These are phyloP conservation scores for Trissolcus brochymenae DNA, from an alignment of 2,888 invertebrate species.

Conservation along the genomic window DNA sequence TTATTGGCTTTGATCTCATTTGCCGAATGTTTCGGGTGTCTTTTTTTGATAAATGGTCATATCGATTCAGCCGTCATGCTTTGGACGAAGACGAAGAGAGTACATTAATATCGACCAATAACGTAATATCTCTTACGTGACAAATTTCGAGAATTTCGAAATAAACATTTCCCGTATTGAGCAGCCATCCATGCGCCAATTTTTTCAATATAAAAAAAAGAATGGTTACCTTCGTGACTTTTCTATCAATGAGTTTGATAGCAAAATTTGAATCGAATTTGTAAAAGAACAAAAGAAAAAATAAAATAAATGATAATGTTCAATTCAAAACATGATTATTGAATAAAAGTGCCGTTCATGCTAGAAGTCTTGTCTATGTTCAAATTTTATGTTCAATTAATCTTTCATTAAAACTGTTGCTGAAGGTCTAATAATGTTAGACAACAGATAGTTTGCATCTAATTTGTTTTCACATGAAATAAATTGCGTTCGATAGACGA, in stretches of 20 bases:
- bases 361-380: no score
- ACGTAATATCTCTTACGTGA: slow-evolving; percentile 44
- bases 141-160: slow-evolving; percentile 36
- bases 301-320: not conserved
- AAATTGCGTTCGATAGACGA: slow-evolving; percentile 50
- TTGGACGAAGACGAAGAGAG: slow-evolving; percentile 49
- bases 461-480: slow-evolving; percentile 47
- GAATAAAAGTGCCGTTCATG: no score
- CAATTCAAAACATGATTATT: not conserved
- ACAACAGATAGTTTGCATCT: not conserved
- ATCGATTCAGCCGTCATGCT: slow-evolving; percentile 29
- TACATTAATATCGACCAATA: slow-evolving; percentile 53
- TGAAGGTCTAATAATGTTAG: not conserved
- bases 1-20: slow-evolving; percentile 42
- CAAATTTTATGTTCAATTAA: no score
- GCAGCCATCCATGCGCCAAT: not conserved
- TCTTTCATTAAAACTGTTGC: not conserved
- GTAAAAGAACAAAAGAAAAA: not conserved
- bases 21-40: slow-evolving; percentile 41
- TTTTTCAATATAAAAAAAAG: no score
- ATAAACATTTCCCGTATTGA: slow-evolving; percentile 1
- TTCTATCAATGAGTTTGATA: no score
- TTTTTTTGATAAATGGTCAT: slow-evolving; percentile 47
- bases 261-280: not conserved
- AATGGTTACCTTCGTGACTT: not conserved